phyloP scores from a whole-genome alignment of 2,797 vertebrate genomes.

The Pteronotus mesoamericanus region DNA sequence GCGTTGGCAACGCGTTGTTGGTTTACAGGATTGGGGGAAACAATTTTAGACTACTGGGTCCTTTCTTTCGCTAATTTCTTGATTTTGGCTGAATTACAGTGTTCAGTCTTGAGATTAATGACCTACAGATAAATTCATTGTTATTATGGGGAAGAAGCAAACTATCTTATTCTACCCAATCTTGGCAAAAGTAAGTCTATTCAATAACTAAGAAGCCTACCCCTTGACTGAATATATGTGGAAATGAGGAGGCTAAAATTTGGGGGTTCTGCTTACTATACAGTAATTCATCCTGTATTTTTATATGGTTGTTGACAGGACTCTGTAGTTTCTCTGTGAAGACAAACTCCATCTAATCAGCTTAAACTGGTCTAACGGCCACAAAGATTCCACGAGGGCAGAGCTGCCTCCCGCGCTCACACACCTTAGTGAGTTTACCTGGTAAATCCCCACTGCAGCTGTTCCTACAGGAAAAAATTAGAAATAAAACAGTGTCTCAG shows the following conservation, averaged over 20 bases:
- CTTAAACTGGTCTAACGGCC: not conserved
- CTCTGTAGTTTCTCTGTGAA: too few species aligned
- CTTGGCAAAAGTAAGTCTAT: not conserved
- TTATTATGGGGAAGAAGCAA: conserved; percentile 15
- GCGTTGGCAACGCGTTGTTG: rapidly evolving
- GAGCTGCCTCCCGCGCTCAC: not conserved
- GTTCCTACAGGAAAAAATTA: conserved; percentile 34
- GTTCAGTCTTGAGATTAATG: not conserved
- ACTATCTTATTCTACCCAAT: not conserved
- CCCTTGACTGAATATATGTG: not conserved
- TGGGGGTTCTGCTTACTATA: not conserved
- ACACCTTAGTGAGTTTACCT: conserved; percentile 36
- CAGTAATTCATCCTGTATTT: not conserved
- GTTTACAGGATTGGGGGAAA: not conserved
- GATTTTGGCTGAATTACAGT: not conserved
- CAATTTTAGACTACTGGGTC: not conserved
- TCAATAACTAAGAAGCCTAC: not conserved
- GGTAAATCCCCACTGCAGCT: conserved; percentile 50
- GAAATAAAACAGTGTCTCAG: conserved; percentile 54
- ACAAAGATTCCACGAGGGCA: not conserved
- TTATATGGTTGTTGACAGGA: not conserved
- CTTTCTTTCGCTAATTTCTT: not conserved
- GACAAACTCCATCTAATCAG: conserved; percentile 23
- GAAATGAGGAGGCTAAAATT: not conserved
- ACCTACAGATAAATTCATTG: not conserved